Conservation (phyloP, 2,888 invertebrate species). For the Steinernema carpocapsae region DNA sequence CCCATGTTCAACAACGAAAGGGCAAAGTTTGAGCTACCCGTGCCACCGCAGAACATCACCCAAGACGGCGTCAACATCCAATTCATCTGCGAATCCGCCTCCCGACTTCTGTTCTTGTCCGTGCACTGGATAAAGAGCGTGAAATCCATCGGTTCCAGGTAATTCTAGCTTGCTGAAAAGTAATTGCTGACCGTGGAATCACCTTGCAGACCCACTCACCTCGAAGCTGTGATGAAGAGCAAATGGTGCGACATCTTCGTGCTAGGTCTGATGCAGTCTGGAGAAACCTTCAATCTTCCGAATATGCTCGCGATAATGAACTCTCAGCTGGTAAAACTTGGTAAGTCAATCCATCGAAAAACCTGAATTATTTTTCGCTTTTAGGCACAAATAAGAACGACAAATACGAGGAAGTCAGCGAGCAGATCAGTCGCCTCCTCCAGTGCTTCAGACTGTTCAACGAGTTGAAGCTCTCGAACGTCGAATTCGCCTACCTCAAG, state of each 20-base stretch:
- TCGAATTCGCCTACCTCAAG: constrained; percentile 68
- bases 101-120: constrained; percentile 85
- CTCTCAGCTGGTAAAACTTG: constrained; percentile 72
- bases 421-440: constrained; percentile 52
- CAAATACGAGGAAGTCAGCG: constrained; percentile 58
- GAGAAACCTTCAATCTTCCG: constrained; percentile 77
- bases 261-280: constrained; percentile 86
- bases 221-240: constrained; percentile 82
- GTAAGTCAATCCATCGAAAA: constrained; percentile 62
- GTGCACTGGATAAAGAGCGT: constrained; percentile 85
- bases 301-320: constrained; percentile 70
- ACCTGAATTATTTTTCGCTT: constrained; percentile 39
- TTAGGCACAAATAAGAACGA: constrained; percentile 70
- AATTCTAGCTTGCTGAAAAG: not conserved
- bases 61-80: constrained; percentile 85
- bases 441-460: constrained; percentile 48
- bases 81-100: constrained; percentile 92
- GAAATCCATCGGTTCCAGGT: constrained; percentile 43
- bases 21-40: constrained; percentile 79
- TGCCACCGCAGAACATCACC: constrained; percentile 78
- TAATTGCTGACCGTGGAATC: constrained; percentile 23
- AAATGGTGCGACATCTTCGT: constrained; percentile 92
- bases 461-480: constrained; percentile 50
- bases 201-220: constrained; percentile 77
- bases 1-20: constrained; percentile 65